Evolutionary conservation across 2,888 invertebrate genomes (phyloP), one percentile per base, ranked within the genome.

Genomic region (Lutraria lutraria): DNA sequence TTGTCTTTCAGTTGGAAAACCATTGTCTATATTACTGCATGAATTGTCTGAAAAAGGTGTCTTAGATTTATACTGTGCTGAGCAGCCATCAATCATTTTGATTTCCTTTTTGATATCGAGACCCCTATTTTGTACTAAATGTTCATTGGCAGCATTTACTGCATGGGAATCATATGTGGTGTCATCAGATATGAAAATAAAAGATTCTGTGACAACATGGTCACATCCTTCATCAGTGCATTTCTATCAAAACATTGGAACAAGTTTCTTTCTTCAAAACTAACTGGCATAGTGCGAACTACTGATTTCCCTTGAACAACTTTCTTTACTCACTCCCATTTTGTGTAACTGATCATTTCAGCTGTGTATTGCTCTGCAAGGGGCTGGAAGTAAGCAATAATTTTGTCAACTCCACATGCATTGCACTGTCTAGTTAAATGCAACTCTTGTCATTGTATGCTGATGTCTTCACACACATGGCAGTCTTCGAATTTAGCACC

Each of bases 151-250:
- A 81, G 88, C 54, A 6, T 89, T 81, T 10, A 92, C 91, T 16
- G 88, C 87, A 60, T 60, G 83, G 25, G 88, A 82, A 85, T 92
- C 91, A 86, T 91, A 89, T 43, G 56, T 88, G 56, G 86, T 88
- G 53, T 92, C 92, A 54, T 89, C 87, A 16, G 90, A 90, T 34
- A 92, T 54, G 63, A 92, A 90, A n/a, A 92, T 81, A 21, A 90
- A 60, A 31, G 81, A 34, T 87, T 92, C 90, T 76, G 84, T 87
- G n/a, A 91, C 89, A 63, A 88, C 82, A 16, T 90, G 54, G 29
- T 88, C 34, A 83, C 90, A 92, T 19, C 72, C 72, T 54, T 89
- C 88, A 60, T 81, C 87, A 63, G 60, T 53, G 54, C 92, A 91
- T 52, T 72, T 88, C 63, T 88, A 92, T 87, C 53, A 91, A 31